Base-by-base conservation (phyloP, 2,888 invertebrate species). In the Beris morrisii region DNA sequence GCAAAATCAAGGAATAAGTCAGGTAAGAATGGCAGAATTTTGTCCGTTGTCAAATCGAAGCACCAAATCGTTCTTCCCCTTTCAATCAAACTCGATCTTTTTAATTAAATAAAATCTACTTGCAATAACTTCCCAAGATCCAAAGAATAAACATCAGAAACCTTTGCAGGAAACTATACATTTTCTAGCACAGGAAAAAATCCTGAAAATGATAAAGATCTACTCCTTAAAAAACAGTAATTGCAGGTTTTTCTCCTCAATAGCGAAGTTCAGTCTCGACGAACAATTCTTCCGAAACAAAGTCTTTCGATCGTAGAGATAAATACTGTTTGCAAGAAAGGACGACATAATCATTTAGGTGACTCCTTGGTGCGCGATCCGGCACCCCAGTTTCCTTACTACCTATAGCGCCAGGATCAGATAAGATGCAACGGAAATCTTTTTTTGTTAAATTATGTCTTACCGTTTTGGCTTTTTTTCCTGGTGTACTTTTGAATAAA, bases 351-450 rank as follows among this genome's bases (percentile, higher is more conserved):
- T 61, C 61, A 61, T 31, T 61, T 61, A 61, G 59, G 61, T 61
- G 61, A 61, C 61, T 61, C 50, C 61, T 50, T 61, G 61, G 50
- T 59, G 59, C 22, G 22, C 50, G 59, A 59, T 59, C 50, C 50
- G 59, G 50, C 61, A 61, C 61, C 61, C 61, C 61, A 61, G 50
- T 61, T 61, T 61, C 61, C 61, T 61, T 52, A 50, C 50, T 38
- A 61, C 43, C 15, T 61, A 52, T 38, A 52, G 31, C 50, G 38
- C 22, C 30, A 31, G 32, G 50, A 61, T 61, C 61, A 61, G 61
- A 61, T 61, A 61, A 61, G 61, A 61, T 52, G 48, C 61, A 61
- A 61, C 61, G 61, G 52, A 61, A 61, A 61, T 61, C 61, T 46
- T 12, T 22, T 22, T 22, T 22, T 22, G 22, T 22, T 7, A 15